Evolutionary conservation across 2,888 invertebrate genomes (phyloP), one percentile per base, ranked within the genome.

Genomic region (Lomographa bimaculata): DNA sequence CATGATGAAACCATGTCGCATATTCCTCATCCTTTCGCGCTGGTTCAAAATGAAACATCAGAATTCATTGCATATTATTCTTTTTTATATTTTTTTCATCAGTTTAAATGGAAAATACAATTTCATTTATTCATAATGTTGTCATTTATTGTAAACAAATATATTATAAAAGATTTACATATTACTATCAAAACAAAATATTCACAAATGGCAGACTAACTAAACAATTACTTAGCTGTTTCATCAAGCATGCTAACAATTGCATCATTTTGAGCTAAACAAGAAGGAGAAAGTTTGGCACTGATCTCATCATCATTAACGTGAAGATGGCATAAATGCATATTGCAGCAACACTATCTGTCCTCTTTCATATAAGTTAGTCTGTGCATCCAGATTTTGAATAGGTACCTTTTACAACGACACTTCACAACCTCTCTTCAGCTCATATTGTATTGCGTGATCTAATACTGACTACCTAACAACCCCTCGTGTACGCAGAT

Each of bases 151-250:
- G 86, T 89, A 89, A 89, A 87, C 89, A 89, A 89, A 89, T 89
- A 87, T 89, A 87, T 89, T 89, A 89, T 87, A 89, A 89, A 89
- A 89, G 89, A 87, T 89, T 89, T 89, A 89, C 89, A 89, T 87
- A 89, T 87, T 86, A 87, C 86, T 89, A 89, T 89, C 83, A 87
- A 87, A 87, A 89, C 89, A 86, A 89, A 86, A 87, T 89, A 89
- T 89, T 89, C 89, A 89, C 89, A 89, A 87, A 86, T 89, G 89
- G 89, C 89, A 89, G 89, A 89, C 89, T 89, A 89, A 89, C 89
- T 84, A 86, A 87, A 86, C 81, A 84, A 83, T 83, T 81, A 84
- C 80, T 84, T 82, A 80, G 85, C 81, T 84, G 83, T 80, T 81
- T 77, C 72, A 66, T 78, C 78, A 82, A 86, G 86, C 86, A 82